phyloP scores from a whole-genome alignment of 2,113 vertebrate genomes.

The Ailurus styani region DNA sequence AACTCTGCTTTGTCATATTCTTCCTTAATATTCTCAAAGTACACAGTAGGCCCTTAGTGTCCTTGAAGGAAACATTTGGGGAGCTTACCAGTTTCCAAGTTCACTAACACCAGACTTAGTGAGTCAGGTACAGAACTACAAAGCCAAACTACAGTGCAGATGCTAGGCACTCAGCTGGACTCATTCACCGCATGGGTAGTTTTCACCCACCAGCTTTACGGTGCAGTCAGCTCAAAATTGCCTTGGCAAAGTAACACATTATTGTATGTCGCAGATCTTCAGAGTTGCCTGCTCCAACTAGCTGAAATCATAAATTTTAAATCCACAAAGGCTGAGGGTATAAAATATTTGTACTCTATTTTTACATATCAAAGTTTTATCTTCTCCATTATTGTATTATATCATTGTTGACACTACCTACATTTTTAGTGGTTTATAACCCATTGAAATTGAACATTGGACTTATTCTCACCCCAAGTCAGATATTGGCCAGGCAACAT shows the following conservation, averaged over 20 bases:
- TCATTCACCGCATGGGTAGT: background rate
- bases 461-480: background rate
- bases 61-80: background rate
- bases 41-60: background rate
- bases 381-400: background rate
- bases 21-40: background rate
- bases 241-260: background rate
- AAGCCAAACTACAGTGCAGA: background rate
- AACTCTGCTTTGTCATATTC: background rate
- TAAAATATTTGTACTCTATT: background rate
- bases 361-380: background rate
- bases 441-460: background rate
- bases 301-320: background rate
- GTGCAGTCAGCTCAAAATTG: background rate
- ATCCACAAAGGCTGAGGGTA: background rate
- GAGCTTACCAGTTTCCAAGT: background rate
- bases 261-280: background rate
- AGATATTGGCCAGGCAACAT: conserved; percentile 1
- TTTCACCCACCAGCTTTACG: background rate
- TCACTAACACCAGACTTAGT: background rate
- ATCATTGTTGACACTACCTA: background rate
- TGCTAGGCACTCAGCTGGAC: background rate
- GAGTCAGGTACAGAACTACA: background rate
- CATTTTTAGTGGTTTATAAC: background rate
- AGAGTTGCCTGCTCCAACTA: background rate